Evolutionary conservation across 2,113 vertebrate species (phyloP).

Genomic region (Thalassoma bifasciatum): DNA sequence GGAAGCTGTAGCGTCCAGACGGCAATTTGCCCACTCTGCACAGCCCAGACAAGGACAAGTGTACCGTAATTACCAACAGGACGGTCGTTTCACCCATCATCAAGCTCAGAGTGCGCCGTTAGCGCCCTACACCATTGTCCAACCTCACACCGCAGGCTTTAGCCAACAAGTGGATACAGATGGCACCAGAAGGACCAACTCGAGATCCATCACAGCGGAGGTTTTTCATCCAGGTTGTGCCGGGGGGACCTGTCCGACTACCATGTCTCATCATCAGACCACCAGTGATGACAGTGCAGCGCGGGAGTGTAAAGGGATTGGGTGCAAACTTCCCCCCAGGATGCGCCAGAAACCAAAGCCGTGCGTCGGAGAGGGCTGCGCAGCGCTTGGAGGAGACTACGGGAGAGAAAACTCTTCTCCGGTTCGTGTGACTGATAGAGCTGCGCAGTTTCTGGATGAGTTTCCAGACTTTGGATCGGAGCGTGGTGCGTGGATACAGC

Average conservation of each 20-base stretch:
- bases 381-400: constrained; percentile 40
- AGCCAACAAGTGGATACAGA: constrained; percentile 29
- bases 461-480: constrained; percentile 80
- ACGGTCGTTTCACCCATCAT: constrained; percentile 39
- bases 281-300: constrained; percentile 46
- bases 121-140: constrained; percentile 70
- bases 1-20: constrained; percentile 31
- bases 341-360: constrained; percentile 77
- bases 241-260: constrained; percentile 67
- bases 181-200: constrained; percentile 69
- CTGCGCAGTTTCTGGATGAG: constrained; percentile 85
- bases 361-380: constrained; percentile 79
- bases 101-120: constrained; percentile 61
- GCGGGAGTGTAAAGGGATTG: constrained; percentile 82
- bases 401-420: constrained; percentile 62
- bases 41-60: constrained; percentile 46
- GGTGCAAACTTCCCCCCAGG: constrained; percentile 80
- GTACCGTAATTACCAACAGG: constrained; percentile 59
- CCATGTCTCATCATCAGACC: constrained; percentile 41
- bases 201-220: constrained; percentile 78
- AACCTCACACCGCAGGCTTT: constrained; percentile 61
- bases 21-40: constrained; percentile 38
- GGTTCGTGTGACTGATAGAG: constrained; percentile 83
- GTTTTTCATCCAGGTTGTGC: constrained; percentile 73
- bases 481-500: constrained; percentile 83